phyloP scores from a whole-genome alignment of 1,140 invertebrate genomes.

The Apis dorsata region DNA sequence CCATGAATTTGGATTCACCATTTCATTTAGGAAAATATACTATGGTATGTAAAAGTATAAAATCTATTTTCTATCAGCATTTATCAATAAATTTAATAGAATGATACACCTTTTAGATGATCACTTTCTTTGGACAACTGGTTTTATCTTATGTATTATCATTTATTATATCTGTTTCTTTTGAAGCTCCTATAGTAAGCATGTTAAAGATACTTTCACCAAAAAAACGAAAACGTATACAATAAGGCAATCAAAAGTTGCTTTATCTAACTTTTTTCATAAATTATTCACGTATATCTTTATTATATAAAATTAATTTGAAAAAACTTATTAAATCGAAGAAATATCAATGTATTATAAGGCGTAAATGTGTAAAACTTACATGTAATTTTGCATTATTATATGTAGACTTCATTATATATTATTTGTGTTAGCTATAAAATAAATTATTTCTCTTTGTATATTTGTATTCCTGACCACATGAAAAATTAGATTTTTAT shows the following conservation, averaged over 20 bases:
- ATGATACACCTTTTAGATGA: constrained; percentile 81
- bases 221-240: constrained; percentile 81
- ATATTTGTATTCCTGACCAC: constrained; percentile 2
- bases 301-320: constrained; percentile 42
- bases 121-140: constrained; percentile 88
- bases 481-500: constrained; percentile 8
- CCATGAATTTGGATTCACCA: constrained; percentile 88
- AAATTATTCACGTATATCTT: constrained; percentile 58
- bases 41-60: constrained; percentile 81
- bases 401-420: constrained; percentile 33
- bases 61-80: background rate
- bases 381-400: constrained; percentile 15
- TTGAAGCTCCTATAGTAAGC: constrained; percentile 91
- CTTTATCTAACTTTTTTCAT: constrained; percentile 21
- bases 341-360: constrained; percentile 31
- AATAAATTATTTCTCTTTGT: constrained; percentile 74
- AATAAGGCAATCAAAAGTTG: constrained; percentile 55
- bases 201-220: constrained; percentile 91
- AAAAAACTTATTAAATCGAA: constrained; percentile 22
- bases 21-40: constrained; percentile 88
- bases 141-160: constrained; percentile 88
- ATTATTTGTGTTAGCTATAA: constrained; percentile 49
- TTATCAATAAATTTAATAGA: background rate
- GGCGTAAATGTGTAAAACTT: constrained; percentile 5
- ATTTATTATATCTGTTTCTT: constrained; percentile 88